Conservation (phyloP, 2,797 vertebrate species). For the Cuculus canorus region DNA sequence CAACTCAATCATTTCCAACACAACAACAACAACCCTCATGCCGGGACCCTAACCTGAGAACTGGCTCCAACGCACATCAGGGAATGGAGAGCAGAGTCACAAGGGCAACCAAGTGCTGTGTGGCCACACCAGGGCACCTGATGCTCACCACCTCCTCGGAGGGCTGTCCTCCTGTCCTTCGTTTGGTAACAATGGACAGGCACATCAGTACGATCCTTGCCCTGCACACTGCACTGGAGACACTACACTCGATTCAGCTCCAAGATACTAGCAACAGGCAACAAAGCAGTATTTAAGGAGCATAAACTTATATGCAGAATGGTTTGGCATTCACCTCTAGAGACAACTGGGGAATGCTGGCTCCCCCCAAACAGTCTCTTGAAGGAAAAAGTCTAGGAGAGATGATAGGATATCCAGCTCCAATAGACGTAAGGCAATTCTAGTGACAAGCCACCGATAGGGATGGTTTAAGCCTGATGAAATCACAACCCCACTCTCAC, state of each 20-base stretch:
- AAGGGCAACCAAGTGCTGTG: background rate
- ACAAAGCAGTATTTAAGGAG: background rate
- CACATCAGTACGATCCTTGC: background rate
- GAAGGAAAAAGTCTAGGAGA: background rate
- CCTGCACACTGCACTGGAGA: background rate
- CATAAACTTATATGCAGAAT: background rate
- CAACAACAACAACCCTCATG: background rate
- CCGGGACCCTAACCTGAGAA: background rate
- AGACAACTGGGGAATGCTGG: background rate
- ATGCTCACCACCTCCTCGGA: conserved; percentile 6
- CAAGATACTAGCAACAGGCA: background rate
- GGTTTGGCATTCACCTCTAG: conserved; percentile 1
- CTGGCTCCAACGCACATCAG: background rate
- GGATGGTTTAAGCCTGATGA: background rate
- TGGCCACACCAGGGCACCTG: background rate
- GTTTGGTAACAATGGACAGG: background rate
- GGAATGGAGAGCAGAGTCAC: background rate
- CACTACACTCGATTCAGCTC: background rate
- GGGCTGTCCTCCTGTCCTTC: background rate
- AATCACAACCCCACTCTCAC: background rate
- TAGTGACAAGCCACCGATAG: background rate
- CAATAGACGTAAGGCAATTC: background rate
- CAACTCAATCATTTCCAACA: background rate
- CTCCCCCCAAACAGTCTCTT: background rate
- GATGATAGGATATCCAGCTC: background rate